A percentile compares a stretch with the other conserved stretches of the same genome.
phyloP scores from a whole-genome alignment of 1,140 invertebrate genomes.

The Scaptomyza hsui region DNA sequence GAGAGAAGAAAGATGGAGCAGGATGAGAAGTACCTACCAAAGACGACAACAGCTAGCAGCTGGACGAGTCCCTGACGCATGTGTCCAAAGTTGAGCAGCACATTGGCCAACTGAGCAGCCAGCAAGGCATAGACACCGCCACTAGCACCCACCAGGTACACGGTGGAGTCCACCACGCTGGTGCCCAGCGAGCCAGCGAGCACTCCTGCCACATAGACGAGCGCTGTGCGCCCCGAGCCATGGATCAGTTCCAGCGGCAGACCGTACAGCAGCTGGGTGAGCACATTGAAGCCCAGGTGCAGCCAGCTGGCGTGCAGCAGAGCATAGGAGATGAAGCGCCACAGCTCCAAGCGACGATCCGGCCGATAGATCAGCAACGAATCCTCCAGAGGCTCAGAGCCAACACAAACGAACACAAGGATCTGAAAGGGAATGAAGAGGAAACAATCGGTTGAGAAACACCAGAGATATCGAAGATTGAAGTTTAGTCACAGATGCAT shows the following conservation, averaged over 20 bases:
- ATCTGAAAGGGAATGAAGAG: constrained; percentile 93
- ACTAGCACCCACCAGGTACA: constrained; percentile 96
- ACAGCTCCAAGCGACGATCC: constrained; percentile 94
- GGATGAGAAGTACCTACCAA: constrained; percentile 88
- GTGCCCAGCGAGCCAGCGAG: constrained; percentile 95
- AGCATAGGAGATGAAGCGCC: constrained; percentile 97
- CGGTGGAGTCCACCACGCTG: constrained; percentile 96
- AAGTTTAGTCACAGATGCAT: too few species aligned
- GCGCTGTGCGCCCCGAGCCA: constrained; percentile 92
- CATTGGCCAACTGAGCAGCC: constrained; percentile 96
- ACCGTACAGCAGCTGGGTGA: constrained; percentile 95
- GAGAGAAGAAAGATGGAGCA: background rate
- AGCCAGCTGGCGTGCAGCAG: constrained; percentile 98
- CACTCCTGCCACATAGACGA: constrained; percentile 97
- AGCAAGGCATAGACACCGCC: constrained; percentile 97
- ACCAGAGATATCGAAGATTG: too few species aligned
- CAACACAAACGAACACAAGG: constrained; percentile 95
- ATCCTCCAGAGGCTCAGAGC: constrained; percentile 90
- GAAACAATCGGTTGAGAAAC: too few species aligned
- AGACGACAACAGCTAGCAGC: constrained; percentile 94
- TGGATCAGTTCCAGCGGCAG: constrained; percentile 98
- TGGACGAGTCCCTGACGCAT: constrained; percentile 97
- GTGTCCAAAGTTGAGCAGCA: constrained; percentile 96
- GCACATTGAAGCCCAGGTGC: constrained; percentile 96
- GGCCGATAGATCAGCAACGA: constrained; percentile 97